Evolutionary conservation across 2,113 vertebrate species (phyloP), one percentile per base, ranked within the genome.

Genomic region (Ophiodon elongatus): DNA sequence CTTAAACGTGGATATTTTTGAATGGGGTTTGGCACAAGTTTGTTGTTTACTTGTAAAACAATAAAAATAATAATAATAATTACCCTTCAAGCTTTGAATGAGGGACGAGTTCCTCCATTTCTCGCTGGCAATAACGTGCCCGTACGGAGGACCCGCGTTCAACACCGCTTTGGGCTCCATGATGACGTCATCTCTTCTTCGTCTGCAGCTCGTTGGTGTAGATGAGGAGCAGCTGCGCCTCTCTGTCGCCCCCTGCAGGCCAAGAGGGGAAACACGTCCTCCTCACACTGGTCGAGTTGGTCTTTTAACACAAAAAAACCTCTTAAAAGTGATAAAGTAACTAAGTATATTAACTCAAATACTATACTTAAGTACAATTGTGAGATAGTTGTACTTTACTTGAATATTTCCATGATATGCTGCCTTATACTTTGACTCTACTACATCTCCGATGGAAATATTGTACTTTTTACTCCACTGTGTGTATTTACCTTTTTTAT

Each of bases 71-170:
- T 8, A 45, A 15, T 45, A 45, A 15, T 3, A 19, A 1, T 59
- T 67, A 98, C 98, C 97, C 93, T 96, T 97, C 43, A 98, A 88
- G 29, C 64, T 92, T 21, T 94, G 95, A n/a, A 93, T 87, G 31
- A 99, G 81, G 17, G 94, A 84, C 0, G 97, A 97, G 1, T 94
- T 95, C 63, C 96, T 97, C 98, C 98, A 99, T 74, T 95, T 98
- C 77, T 97, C 96, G 52, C 84, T 92, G 77, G 94, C 94, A 54
- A 98, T 80, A 1, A 97, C 17, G 0, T 98, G 96, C 19, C 98
- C 97, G 0, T 93, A 94, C 1, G 97, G 97, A 23, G 93, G 94
- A 21, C 93, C 62, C 0, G 95, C 94, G 23, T 90, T 96, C 4
- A 90, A 19, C 10, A 87, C n/a, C 0, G 45, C 31, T 39, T 63